These are phyloP conservation scores for Vanessa tameamea DNA, from an alignment of 1,140 invertebrate species.

Conservation along the genomic window DNA sequence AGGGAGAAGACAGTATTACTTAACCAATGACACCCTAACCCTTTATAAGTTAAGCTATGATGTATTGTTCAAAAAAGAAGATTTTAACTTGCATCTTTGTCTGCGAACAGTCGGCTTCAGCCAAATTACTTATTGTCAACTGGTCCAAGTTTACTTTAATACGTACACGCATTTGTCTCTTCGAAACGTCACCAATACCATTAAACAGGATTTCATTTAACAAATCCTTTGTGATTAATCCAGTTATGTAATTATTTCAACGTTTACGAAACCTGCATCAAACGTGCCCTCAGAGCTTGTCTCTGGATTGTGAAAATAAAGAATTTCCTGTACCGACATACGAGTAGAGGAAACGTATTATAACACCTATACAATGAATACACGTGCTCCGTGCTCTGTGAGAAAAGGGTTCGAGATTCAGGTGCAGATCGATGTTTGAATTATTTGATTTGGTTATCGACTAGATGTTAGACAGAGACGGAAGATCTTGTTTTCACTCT, in stretches of 20 bases:
- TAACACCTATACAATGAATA: slow-evolving; percentile 55
- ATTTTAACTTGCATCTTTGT: no score
- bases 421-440: not conserved
- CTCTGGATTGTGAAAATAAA: slow-evolving; percentile 67
- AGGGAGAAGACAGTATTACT: no score
- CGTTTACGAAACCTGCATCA: slow-evolving; percentile 2
- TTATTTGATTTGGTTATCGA: not conserved
- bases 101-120: no score
- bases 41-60: no score
- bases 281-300: slow-evolving; percentile 53
- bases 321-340: slow-evolving; percentile 66
- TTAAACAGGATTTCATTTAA: not conserved
- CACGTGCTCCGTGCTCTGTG: slow-evolving; percentile 41
- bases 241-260: slow-evolving; percentile 7
- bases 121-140: no score
- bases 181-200: no score
- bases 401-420: slow-evolving; percentile 43
- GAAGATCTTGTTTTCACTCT: no score
- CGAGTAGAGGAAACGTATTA: slow-evolving; percentile 60
- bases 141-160: no score
- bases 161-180: no score
- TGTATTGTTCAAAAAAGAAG: no score
- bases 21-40: no score
- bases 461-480: not conserved
- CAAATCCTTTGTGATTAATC: not conserved